phyloP scores from a whole-genome alignment of 2,113 vertebrate species.

The Oryzias celebensis region DNA sequence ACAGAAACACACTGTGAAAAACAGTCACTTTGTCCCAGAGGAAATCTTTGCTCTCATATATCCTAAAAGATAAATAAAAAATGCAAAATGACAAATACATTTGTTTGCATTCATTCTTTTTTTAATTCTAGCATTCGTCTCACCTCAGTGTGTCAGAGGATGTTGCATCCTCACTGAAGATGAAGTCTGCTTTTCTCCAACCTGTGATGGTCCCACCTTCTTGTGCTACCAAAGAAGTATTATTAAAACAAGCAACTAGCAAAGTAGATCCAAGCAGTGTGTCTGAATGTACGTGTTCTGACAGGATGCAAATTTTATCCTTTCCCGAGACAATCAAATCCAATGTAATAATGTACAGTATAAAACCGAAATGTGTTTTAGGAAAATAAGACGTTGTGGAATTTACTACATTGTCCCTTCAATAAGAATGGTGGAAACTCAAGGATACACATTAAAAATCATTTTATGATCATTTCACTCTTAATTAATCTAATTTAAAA shows the following conservation, averaged over 20 bases:
- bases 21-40: conserved; percentile 65
- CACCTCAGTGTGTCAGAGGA: conserved; percentile 70
- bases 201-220: conserved; percentile 53
- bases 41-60: conserved; percentile 72
- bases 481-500: too few species aligned
- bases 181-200: conserved; percentile 67
- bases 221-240: conserved; percentile 21
- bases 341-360: too few species aligned
- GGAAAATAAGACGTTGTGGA: too few species aligned
- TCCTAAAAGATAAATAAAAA: conserved; percentile 45
- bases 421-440: too few species aligned
- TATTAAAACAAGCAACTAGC: not conserved
- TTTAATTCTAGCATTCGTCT: not conserved
- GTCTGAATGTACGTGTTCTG: not conserved
- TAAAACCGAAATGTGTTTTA: too few species aligned
- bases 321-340: too few species aligned
- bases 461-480: too few species aligned
- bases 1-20: conserved; percentile 76
- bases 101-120: not conserved
- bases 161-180: conserved; percentile 69
- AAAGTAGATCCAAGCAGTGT: too few species aligned
- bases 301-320: too few species aligned
- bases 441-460: too few species aligned
- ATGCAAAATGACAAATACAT: not conserved
- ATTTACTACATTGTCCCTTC: too few species aligned